A percentile compares a stretch with the other conserved stretches of the same genome.
phyloP scores from a whole-genome alignment of 2,797 vertebrate genomes.

The Benthosema pterotum region DNA sequence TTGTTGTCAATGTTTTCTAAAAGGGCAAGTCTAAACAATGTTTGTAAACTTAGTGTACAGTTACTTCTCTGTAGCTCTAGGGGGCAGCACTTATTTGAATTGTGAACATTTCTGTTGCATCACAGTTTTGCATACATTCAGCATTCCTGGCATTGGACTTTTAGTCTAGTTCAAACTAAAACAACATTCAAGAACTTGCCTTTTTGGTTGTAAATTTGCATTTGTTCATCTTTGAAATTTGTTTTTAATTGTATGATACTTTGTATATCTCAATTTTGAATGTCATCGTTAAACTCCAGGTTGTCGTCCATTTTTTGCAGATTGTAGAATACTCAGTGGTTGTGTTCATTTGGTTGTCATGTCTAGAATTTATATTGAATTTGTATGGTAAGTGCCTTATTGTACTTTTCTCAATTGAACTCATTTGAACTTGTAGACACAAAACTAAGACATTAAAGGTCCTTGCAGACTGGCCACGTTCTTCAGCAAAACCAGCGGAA shows the following conservation, averaged over 20 bases:
- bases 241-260: conserved; percentile 16
- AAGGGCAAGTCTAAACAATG: conserved; percentile 35
- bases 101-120: conserved; percentile 25
- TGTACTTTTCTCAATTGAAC: conserved; percentile 40
- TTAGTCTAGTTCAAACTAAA: conserved; percentile 14
- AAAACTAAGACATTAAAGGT: conserved; percentile 5
- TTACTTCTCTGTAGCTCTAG: conserved; percentile 53
- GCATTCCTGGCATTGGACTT: conserved; percentile 40
- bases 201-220: conserved; percentile 20
- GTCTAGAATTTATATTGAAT: conserved; percentile 51
- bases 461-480: background rate
- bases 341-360: conserved; percentile 31
- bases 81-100: conserved; percentile 59
- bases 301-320: conserved; percentile 24
- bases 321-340: conserved; percentile 48
- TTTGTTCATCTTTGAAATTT: conserved; percentile 27
- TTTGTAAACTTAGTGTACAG: conserved; percentile 53
- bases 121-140: conserved; percentile 35
- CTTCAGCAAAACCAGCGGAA: no score
- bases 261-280: conserved; percentile 23
- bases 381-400: conserved; percentile 75
- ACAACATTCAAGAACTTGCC: conserved; percentile 9
- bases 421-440: conserved; percentile 32
- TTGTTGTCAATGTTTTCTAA: conserved; percentile 45
- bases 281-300: conserved; percentile 20